Base-by-base conservation (phyloP, 2,888 invertebrate species). In the Torymus texanus region DNA sequence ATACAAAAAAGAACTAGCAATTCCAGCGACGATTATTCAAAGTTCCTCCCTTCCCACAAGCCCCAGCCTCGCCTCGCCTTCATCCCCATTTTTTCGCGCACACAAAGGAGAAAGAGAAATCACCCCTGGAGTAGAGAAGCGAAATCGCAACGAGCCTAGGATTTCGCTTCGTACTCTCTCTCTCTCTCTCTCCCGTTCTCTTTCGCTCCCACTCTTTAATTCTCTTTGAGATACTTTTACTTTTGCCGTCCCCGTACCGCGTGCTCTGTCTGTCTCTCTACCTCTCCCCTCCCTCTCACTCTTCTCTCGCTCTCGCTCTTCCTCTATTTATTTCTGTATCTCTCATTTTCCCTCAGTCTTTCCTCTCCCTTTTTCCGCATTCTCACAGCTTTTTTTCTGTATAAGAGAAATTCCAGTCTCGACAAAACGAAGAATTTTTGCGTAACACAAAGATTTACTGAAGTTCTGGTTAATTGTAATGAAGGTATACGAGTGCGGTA, bases 31-130 rank as follows among this genome's bases (percentile, higher is more conserved):
- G 80, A 80, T 80, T 80, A 80, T 80, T 80, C 80, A 80, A 76
- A 80, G 80, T 68, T 80, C 53, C 76, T 63, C 62, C 51, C 62
- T 56, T 67, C 12, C 75, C 12, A 72, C 72, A 61, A 29, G 41
- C 67, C 63, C 41, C 41, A 41, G 41, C 41, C 41, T 41, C 41
- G 29, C 75, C 72, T 66, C 59, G 41, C 67, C 63, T 12, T 65
- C 53, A 41, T 68, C 51, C 73, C 73, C 68, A 76, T 76, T 76
- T 80, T 76, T 73, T 73, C 66, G 72, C 68, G 41, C 73, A 73
- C 75, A 80, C 73, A 80, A 80, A 80, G 73, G 80, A 76, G 73
- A 76, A 80, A 80, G 80, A 80, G 80, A 76, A 80, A 80, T 80
- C 76, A 80, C 80, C 80, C 55, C 63, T 56, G 56, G 80, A 80